A percentile compares a stretch with the other conserved stretches of the same genome.
phyloP scores from a whole-genome alignment of 2,797 vertebrate species.

The Microctenopoma lineatum region DNA sequence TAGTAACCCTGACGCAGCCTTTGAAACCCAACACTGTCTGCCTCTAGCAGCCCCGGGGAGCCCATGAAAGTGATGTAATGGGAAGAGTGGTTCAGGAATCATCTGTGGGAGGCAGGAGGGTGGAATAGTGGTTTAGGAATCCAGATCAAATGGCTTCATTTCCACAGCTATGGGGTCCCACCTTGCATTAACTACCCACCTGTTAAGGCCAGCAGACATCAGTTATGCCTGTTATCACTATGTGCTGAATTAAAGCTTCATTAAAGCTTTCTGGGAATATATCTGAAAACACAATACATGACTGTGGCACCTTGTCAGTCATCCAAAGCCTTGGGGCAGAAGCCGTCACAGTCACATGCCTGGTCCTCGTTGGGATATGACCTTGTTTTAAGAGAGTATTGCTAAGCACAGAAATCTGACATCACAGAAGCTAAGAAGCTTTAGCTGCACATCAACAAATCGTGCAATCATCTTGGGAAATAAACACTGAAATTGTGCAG shows the following conservation, averaged over 20 bases:
- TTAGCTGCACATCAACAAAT: constrained; percentile 48
- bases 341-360: constrained; percentile 22
- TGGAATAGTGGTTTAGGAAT: constrained; percentile 55
- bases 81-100: constrained; percentile 61
- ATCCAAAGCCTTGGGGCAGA: constrained; percentile 19
- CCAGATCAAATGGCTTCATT: constrained; percentile 61
- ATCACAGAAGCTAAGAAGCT: constrained; percentile 47
- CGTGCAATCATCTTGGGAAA: constrained; percentile 46
- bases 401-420: constrained; percentile 33
- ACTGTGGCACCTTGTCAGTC: constrained; percentile 7
- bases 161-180: constrained; percentile 39
- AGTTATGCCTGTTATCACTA: constrained; percentile 48
- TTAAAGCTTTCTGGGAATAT: constrained; percentile 35
- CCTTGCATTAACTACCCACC: constrained; percentile 62
- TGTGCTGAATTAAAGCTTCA: constrained; percentile 42
- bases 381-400: constrained; percentile 40
- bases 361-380: constrained; percentile 31
- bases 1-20: constrained; percentile 41
- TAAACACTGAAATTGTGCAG: constrained; percentile 38
- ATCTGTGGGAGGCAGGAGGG: constrained; percentile 46
- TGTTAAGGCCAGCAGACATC: constrained; percentile 41
- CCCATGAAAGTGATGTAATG: constrained; percentile 73
- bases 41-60: constrained; percentile 55
- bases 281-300: constrained; percentile 25
- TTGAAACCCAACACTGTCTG: constrained; percentile 71